These are phyloP conservation scores for Eristalinus sepulchralis DNA, from an alignment of 2,888 invertebrate species.

Conservation along the genomic window DNA sequence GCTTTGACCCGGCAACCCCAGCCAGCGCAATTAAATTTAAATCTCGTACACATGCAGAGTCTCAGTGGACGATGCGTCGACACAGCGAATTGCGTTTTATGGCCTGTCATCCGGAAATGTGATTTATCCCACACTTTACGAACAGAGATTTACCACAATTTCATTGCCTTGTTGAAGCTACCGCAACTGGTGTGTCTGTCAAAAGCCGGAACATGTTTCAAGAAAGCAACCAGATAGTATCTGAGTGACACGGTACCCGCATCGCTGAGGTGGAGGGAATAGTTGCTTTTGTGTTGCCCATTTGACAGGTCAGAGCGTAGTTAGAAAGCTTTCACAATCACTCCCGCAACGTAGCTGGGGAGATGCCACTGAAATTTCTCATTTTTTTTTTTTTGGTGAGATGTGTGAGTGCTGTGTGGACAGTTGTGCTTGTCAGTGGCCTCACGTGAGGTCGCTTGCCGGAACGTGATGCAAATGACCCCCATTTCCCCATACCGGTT, in stretches of 20 bases:
- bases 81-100: slow-evolving; percentile 4
- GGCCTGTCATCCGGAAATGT: slow-evolving; percentile 21
- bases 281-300: slow-evolving; percentile 25
- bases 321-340: slow-evolving; percentile 33
- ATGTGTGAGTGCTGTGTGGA: slow-evolving; percentile 31
- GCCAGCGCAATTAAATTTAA: slow-evolving; percentile 5
- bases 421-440: no score
- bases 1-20: background rate
- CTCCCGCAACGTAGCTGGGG: slow-evolving; percentile 35
- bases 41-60: background rate
- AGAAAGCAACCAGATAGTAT: slow-evolving; percentile 12
- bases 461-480: slow-evolving; percentile 55
- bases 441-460: background rate
- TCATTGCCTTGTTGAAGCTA: background rate
- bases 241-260: background rate
- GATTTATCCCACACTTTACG: slow-evolving; percentile 16
- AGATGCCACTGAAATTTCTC: background rate
- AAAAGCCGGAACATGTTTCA: background rate
- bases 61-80: background rate
- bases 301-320: slow-evolving; percentile 42
- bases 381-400: background rate
- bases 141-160: slow-evolving; percentile 1
- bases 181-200: background rate
- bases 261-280: background rate
- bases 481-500: slow-evolving; percentile 24